Conservation (phyloP, 2,113 vertebrate species). For the Epinephelus cyanopodus region DNA sequence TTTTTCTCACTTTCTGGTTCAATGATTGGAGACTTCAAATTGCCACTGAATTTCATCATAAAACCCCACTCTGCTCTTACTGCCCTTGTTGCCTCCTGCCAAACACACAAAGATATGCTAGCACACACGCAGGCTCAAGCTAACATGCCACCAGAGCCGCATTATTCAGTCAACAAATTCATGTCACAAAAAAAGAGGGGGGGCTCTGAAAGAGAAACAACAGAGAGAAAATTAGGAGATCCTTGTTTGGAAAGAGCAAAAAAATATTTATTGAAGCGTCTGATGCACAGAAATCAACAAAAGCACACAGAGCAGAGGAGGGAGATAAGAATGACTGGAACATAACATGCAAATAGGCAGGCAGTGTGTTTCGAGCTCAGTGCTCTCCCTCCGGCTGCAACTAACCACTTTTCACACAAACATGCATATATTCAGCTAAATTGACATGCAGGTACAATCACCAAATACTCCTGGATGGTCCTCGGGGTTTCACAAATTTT, state of each 20-base stretch:
- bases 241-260: slow-evolving; percentile 35
- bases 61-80: slow-evolving; percentile 65
- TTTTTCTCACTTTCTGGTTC: slow-evolving; percentile 53
- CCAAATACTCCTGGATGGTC: slow-evolving; percentile 23
- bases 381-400: slow-evolving; percentile 26
- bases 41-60: slow-evolving; percentile 86
- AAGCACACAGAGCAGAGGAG: slow-evolving; percentile 31
- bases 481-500: background rate
- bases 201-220: background rate
- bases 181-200: slow-evolving; percentile 16
- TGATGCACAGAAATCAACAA: slow-evolving; percentile 50
- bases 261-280: slow-evolving; percentile 52
- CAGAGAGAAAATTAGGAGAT: background rate
- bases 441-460: slow-evolving; percentile 39
- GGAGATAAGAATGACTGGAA: slow-evolving; percentile 40
- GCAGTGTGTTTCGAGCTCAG: slow-evolving; percentile 35
- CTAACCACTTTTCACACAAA: slow-evolving; percentile 43
- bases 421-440: slow-evolving; percentile 6
- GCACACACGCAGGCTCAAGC: slow-evolving; percentile 47
- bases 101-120: slow-evolving; percentile 67
- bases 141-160: slow-evolving; percentile 43
- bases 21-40: slow-evolving; percentile 78
- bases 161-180: slow-evolving; percentile 32
- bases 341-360: slow-evolving; percentile 44
- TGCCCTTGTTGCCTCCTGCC: slow-evolving; percentile 79